phyloP scores from a whole-genome alignment of 2,113 vertebrate species.

The Solenodon paradoxus region DNA sequence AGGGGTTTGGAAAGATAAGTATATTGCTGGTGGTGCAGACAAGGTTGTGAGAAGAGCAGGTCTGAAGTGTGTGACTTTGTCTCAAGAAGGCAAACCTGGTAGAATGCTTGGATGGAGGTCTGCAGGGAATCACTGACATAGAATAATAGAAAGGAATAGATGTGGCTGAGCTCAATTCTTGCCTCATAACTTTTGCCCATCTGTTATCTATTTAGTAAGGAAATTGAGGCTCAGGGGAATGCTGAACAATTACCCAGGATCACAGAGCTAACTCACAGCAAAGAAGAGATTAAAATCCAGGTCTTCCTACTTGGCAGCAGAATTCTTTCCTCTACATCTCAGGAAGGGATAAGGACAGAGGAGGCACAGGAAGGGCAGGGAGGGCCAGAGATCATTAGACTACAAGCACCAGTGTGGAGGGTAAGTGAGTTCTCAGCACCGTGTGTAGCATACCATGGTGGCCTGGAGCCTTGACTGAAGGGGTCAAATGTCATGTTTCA shows the following conservation, averaged over 20 bases:
- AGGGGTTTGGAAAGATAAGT: background rate
- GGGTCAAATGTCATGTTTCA: background rate
- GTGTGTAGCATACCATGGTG: rapidly evolving
- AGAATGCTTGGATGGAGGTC: background rate
- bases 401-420: no score
- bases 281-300: background rate
- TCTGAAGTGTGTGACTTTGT: background rate
- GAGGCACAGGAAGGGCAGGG: background rate
- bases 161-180: background rate
- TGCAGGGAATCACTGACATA: background rate
- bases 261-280: background rate
- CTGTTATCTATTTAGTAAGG: background rate
- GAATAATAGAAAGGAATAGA: background rate
- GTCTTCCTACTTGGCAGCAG: background rate
- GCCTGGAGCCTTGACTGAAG: background rate
- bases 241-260: background rate
- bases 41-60: background rate
- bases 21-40: background rate
- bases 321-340: background rate
- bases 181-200: background rate
- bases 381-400: background rate
- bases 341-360: background rate
- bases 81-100: background rate
- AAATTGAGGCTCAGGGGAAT: background rate
- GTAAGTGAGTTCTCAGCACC: rapidly evolving